Percentiles rank a stretch among this genome's conserved stretches.
Conservation (phyloP, 2,113 vertebrate genomes). For the Pampusana beccarii region DNA sequence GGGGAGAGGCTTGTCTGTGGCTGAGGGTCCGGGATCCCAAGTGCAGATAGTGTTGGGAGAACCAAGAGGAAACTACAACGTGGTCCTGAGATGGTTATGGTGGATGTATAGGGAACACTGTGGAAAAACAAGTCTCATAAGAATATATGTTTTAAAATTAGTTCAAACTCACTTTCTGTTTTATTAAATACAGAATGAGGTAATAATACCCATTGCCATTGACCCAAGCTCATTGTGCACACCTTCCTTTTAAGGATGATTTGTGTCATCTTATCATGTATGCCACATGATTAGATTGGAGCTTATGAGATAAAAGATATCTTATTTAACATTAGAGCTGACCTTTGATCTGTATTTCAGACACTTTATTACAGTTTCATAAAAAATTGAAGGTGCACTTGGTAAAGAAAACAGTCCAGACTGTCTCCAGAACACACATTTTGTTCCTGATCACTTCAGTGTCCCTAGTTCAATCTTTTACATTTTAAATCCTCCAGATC, state of each 20-base stretch:
- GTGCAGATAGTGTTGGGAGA: fast-evolving
- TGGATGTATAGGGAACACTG: background rate
- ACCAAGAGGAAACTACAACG: background rate
- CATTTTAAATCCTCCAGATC: slow-evolving; percentile 20
- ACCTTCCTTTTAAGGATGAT: background rate
- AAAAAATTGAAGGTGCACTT: background rate
- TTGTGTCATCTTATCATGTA: background rate
- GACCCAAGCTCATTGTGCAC: background rate
- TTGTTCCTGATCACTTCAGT: background rate
- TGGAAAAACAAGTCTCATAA: background rate
- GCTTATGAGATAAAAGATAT: background rate
- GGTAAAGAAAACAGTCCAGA: background rate
- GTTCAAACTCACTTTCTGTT: background rate
- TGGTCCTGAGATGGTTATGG: background rate
- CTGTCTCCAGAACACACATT: background rate
- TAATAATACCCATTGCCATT: background rate
- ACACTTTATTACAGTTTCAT: background rate
- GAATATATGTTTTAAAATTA: background rate
- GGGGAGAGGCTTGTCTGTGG: background rate
- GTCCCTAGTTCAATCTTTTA: slow-evolving; percentile 21
- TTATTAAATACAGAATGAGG: background rate
- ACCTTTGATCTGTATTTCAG: background rate
- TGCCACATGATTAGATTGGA: background rate
- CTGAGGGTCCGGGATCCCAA: fast-evolving
- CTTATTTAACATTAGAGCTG: background rate